phyloP scores from a whole-genome alignment of 2,113 vertebrate species.

The Penelope pileata region DNA sequence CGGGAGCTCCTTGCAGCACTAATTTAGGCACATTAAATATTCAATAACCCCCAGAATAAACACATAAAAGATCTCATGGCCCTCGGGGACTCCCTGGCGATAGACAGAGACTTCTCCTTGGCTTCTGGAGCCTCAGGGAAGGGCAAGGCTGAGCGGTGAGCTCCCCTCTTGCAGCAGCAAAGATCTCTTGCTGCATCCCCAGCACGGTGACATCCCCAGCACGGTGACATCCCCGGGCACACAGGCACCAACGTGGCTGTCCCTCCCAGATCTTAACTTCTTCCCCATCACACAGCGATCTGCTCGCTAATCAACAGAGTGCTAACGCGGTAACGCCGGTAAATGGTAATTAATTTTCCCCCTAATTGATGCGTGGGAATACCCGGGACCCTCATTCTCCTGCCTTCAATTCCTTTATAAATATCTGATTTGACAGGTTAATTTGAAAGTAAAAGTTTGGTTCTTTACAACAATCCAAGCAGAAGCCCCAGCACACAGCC shows the following conservation, averaged over 20 bases:
- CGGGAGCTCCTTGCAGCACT: fast-evolving
- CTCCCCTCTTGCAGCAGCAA: too few relatives aligned
- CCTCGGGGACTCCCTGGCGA: background rate
- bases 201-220: background rate
- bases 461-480: conserved; percentile 76
- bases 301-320: conserved; percentile 54
- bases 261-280: conserved; percentile 19
- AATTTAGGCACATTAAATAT: background rate
- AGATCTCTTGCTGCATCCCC: background rate
- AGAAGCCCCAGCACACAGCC: conserved; percentile 66
- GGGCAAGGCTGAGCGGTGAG: background rate
- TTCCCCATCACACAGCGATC: conserved; percentile 17
- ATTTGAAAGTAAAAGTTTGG: conserved; percentile 79
- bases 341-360: conserved; percentile 81
- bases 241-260: background rate
- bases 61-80: background rate
- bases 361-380: conserved; percentile 80
- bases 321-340: conserved; percentile 67
- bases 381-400: conserved; percentile 75
- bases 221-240: background rate
- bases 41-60: background rate
- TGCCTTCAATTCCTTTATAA: conserved; percentile 74
- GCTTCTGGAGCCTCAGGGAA: background rate
- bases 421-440: conserved; percentile 82
- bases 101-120: background rate